These are phyloP conservation scores for Helleia helle DNA, from an alignment of 2,888 invertebrate species.

Conservation along the genomic window DNA sequence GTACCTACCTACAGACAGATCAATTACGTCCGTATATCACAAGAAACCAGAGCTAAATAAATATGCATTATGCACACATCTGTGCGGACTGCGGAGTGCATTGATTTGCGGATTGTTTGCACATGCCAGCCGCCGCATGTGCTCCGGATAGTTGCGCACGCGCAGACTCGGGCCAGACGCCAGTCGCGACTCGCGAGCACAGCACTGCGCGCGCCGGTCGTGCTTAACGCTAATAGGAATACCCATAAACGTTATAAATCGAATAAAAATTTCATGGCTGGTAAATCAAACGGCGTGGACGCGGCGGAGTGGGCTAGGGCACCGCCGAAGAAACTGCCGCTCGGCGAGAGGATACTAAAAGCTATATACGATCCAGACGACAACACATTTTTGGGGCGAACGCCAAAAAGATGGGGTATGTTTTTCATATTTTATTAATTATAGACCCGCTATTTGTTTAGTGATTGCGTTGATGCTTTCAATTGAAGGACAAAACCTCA, in stretches of 20 bases:
- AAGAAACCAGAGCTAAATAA: constrained; percentile 1
- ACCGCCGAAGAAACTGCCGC: constrained; percentile 39
- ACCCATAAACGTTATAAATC: too few relatives aligned
- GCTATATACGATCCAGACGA: constrained; percentile 53
- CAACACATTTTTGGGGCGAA: constrained; percentile 53
- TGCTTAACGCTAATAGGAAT: constrained; percentile 12
- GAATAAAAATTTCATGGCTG: constrained; percentile 30
- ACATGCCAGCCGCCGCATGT: constrained; percentile 15
- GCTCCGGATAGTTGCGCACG: neutral
- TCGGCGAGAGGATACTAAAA: constrained; percentile 34
- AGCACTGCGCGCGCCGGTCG: constrained; percentile 29
- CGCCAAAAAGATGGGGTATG: constrained; percentile 64
- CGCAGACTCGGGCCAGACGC: constrained; percentile 19
- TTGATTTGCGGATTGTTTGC: too few relatives aligned
- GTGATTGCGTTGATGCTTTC: too few relatives aligned
- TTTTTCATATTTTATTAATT: too few relatives aligned
- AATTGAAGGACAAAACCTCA: too few relatives aligned
- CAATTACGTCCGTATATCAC: neutral
- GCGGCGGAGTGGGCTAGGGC: constrained; percentile 46
- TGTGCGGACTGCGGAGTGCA: constrained; percentile 2
- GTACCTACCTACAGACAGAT: too few relatives aligned
- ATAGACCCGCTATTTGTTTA: too few relatives aligned
- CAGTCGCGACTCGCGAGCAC: constrained; percentile 19
- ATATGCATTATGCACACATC: neutral
- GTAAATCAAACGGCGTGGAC: constrained; percentile 50